Base-by-base conservation (phyloP, 2,797 vertebrate genomes). In the Diceros bicornis region DNA sequence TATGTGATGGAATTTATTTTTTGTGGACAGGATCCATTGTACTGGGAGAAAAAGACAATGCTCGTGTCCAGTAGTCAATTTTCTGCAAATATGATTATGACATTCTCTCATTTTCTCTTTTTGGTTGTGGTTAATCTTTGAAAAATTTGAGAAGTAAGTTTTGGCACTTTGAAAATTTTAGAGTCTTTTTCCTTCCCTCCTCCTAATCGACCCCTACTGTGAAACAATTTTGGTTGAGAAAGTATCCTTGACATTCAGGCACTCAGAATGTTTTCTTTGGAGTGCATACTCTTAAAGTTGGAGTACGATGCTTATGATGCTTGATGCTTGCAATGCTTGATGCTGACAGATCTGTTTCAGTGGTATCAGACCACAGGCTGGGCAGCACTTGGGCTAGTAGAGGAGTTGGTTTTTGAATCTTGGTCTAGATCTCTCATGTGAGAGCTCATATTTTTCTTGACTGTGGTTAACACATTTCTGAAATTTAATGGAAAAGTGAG, bases 81-180 rank as follows among this genome's bases (percentile, higher is more conserved):
- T 90, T 82, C 79, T 90, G 32, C 47, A 32, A 17, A 21, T 69
- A 16, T 57, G 37, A 90, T 57, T 62, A 72, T 25, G n/a, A 2
- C 37, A 7, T 18, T 83, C 17, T 87, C 16, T 59, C 11, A 34
- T 34, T 81, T 81, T 41, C 25, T 75, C 37, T 61, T 27, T 52
- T 85, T 86, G 69, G 44, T 82, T 87, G 29, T 72, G 18, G 55
- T 66, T 93, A 59, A 77, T 93, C 37, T 77, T 83, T 57, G 86
- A 83, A 57, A 83, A 86, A 95, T 72, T 18, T 87, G 68, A 41
- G 62, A 85, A 89, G 62, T 83, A 62, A 47, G 55, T 84, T 86
- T 87, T 77, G 62, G 81, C 29, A 82, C 62, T 81, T 90, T 11
- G 69, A 77, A 37, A 52, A 1, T 27, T 89, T 91, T 69, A 32